Evolutionary conservation across 2,113 vertebrate species (phyloP).

Genomic region (Craseonycteris thonglongyai): DNA sequence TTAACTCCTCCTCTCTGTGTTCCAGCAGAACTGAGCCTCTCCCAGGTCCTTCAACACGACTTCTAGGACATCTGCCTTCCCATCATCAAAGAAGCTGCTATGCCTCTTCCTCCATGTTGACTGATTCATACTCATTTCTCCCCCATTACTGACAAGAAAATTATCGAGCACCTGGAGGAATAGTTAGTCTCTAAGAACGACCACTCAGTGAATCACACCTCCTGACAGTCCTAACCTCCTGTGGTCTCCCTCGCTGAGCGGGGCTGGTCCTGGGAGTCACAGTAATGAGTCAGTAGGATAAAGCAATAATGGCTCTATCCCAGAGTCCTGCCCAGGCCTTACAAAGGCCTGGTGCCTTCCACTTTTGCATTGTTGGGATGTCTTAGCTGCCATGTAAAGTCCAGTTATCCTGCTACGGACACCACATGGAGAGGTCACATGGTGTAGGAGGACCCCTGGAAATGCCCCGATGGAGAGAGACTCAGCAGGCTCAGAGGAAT

Average conservation of each 20-base stretch:
- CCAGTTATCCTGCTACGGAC: background rate
- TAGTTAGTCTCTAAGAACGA: background rate
- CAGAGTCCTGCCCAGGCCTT: background rate
- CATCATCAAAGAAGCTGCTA: background rate
- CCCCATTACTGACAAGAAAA: background rate
- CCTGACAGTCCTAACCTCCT: background rate
- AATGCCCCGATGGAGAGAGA: background rate
- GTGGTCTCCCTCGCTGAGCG: background rate
- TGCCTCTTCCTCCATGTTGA: background rate
- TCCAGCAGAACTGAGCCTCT: background rate
- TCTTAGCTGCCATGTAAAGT: background rate
- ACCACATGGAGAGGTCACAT: background rate
- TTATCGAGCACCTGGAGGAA: background rate
- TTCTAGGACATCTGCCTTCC: background rate
- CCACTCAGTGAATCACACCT: background rate
- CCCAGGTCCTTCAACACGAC: background rate
- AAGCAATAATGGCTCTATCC: background rate
- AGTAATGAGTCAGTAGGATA: rapidly evolving
- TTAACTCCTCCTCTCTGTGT: background rate
- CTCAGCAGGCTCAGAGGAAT: background rate
- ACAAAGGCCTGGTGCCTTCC: background rate
- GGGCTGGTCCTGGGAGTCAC: background rate
- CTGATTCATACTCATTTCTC: background rate
- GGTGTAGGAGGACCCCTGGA: background rate
- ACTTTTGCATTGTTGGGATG: background rate